These are phyloP conservation scores for Lutjanus erythropterus DNA, from an alignment of 2,113 vertebrate species.

Conservation along the genomic window DNA sequence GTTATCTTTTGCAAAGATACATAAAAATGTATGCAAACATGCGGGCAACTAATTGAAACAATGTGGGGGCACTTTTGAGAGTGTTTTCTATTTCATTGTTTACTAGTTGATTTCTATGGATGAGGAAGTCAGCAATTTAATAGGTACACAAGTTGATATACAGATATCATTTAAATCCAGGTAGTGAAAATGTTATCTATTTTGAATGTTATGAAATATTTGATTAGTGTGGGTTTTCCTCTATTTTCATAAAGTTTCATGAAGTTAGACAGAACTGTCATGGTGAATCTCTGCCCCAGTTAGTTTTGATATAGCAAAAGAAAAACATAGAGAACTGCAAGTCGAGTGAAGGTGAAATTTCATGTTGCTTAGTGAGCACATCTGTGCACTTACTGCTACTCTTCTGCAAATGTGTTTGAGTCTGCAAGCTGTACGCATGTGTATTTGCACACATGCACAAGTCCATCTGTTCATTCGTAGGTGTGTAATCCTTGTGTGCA, in stretches of 20 bases:
- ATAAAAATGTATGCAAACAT: not conserved
- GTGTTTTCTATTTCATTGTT: not conserved
- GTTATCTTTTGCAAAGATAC: not conserved
- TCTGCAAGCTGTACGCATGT: not conserved
- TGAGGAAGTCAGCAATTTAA: not conserved
- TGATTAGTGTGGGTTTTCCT: no score
- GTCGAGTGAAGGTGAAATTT: not conserved
- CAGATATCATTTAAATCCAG: conserved; percentile 1
- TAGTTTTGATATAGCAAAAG: not conserved
- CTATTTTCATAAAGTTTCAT: not conserved
- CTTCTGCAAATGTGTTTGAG: conserved; percentile 3
- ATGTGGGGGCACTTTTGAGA: no score
- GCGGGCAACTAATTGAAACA: not conserved
- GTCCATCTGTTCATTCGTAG: conserved; percentile 4
- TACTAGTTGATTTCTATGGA: not conserved
- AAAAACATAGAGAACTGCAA: not conserved
- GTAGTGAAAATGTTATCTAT: not conserved
- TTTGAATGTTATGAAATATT: not conserved
- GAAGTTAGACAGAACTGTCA: not conserved
- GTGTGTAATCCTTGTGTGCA: conserved; percentile 13
- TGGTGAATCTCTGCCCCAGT: not conserved
- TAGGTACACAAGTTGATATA: not conserved
- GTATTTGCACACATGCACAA: not conserved
- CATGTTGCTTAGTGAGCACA: not conserved
- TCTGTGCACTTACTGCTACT: not conserved